These are phyloP conservation scores for Sander vitreus DNA, from an alignment of 2,113 vertebrate genomes.

Conservation along the genomic window DNA sequence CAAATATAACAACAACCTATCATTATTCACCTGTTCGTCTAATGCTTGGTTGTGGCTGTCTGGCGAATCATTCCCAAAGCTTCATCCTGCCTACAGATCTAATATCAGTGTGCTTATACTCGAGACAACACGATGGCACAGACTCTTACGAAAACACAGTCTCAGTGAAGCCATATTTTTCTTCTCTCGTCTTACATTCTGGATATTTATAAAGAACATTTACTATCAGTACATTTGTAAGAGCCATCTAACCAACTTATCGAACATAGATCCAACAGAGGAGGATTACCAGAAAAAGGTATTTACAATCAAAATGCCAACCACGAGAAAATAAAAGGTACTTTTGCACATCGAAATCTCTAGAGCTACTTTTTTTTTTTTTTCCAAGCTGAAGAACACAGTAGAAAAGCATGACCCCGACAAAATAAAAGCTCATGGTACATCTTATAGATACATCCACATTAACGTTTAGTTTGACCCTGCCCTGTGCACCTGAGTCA, in stretches of 20 bases:
- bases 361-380: slow-evolving; percentile 61
- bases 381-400: slow-evolving; percentile 62
- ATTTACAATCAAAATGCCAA: slow-evolving; percentile 79
- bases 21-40: not conserved
- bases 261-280: slow-evolving; percentile 64
- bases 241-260: slow-evolving; percentile 68
- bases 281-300: slow-evolving; percentile 55
- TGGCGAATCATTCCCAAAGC: slow-evolving; percentile 37
- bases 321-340: slow-evolving; percentile 70
- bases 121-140: slow-evolving; percentile 75
- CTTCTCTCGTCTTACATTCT: slow-evolving; percentile 74
- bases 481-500: slow-evolving; percentile 72
- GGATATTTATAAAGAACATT: slow-evolving; percentile 76
- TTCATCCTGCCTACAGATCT: slow-evolving; percentile 47
- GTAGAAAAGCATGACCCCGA: slow-evolving; percentile 63
- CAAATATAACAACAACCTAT: not conserved
- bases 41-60: slow-evolving; percentile 21
- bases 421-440: slow-evolving; percentile 66
- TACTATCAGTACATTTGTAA: slow-evolving; percentile 72
- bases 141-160: slow-evolving; percentile 76
- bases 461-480: slow-evolving; percentile 59
- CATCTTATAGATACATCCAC: slow-evolving; percentile 64
- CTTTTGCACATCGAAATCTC: slow-evolving; percentile 69
- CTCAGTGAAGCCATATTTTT: slow-evolving; percentile 57
- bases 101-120: slow-evolving; percentile 74